Base-by-base conservation (phyloP, 2,888 invertebrate genomes). In the Camptogramma bilineatum region DNA sequence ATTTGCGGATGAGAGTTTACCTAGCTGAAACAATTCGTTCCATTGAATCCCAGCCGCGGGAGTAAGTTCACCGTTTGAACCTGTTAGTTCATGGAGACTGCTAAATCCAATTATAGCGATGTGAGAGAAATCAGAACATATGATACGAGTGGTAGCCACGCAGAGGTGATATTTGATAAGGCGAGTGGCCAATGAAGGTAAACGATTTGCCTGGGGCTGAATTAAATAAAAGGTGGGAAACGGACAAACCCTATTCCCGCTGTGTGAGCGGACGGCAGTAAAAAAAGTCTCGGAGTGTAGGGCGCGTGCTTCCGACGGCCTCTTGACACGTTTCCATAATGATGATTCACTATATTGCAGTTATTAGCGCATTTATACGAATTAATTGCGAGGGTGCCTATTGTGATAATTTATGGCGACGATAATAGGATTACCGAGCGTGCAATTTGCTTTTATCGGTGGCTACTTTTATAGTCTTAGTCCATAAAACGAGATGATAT, bases 261-360 rank as follows among this genome's bases (percentile, higher is more conserved):
- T 50, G 59, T 52, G 44, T 52, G 64, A 65, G 56, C 56, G 24
- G 53, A 47, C 34, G 21, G 48, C 65, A 59, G 71, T 62, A 73
- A 75, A 73, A 73, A 70, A 73, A 71, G 55, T 60, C 58, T 62
- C 62, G 48, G 68, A 67, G 71, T 69, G 63, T 59, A 62, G 73
- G 69, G 74, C 73, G 76, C 74, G 76, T 82, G 81, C 76, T 72
- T 69, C 69, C 74, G 82, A 78, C 82, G 74, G 71, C 70, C 83
- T 74, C 85, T 86, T 86, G 86, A 87, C 85, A 88, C 78, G 72
- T 74, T 86, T 85, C 75, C 83, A 81, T 85, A 84, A 86, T 87
- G 76, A 83, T 81, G 79, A 86, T 82, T 84, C 79, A 82, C 79
- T 81, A 78, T 73, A 83, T 83, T 82, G 80, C 79, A 76, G 78